Evolutionary conservation across 2,888 invertebrate species (phyloP), one percentile per base, ranked within the genome.

Genomic region (Lutraria lutraria): DNA sequence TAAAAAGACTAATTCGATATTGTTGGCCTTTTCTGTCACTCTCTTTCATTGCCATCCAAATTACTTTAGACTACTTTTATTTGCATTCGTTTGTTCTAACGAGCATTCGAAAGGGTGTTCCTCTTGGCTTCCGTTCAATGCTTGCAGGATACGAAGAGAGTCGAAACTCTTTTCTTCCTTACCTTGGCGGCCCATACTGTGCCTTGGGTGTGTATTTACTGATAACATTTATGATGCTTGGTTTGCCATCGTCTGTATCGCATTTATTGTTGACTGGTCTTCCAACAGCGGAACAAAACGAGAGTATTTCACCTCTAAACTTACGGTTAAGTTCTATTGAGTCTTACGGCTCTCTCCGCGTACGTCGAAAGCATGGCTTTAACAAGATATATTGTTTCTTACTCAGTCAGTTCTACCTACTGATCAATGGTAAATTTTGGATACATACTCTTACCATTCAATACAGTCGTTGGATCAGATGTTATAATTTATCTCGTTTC

Each of bases 41-140:
- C 52, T 52, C 81, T 21, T 31, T 93, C 15, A 89, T 92, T 29
- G 68, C 54, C 19, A 12, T 93, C 0, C 91, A 93, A 81, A 81
- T 93, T 43, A 43, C 84, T 16, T 83, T 93, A 13, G 91, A 93
- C 85, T 81, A 72, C 21, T 31, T 53, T 16, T 88, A 88, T 68
- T 63, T 92, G 6, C 60, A 84, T 21, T 34, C 83, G 10, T 91
- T 89, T 83, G 88, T 93, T 3, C 79, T 87, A 15, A 85, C 84
- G 6, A 89, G 92, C 84, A 90, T 93, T 21, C 43, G 87, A 6
- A 90, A 91, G 54, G 93, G 93, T 1, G 91, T 91, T 16, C 93
- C 92, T 15, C 86, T 92, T 79, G 93, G 91, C 6, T 93, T 93
- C 81, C 68, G 91, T 4, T 93, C 93, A 2, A 89, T 93, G 81